Evolutionary conservation across 2,113 vertebrate species (phyloP).

Genomic region (Dipodomys merriami): DNA sequence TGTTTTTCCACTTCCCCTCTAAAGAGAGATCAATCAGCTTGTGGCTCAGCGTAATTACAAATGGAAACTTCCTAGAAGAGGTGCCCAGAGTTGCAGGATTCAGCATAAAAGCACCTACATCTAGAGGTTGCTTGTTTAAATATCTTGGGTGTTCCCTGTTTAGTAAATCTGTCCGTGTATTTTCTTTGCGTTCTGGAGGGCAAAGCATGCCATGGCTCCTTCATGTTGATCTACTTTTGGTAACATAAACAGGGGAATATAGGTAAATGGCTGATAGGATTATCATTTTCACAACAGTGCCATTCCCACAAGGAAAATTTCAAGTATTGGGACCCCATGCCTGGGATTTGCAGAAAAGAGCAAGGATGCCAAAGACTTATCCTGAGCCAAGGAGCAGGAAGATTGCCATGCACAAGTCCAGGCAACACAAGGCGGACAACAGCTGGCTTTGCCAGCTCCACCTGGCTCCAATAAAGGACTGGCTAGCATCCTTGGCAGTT

Average conservation of each 20-base stretch:
- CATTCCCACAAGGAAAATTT: slow-evolving; percentile 41
- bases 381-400: slow-evolving; percentile 52
- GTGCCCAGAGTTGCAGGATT: slow-evolving; percentile 21
- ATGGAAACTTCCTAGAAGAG: slow-evolving; percentile 52
- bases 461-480: slow-evolving; percentile 78
- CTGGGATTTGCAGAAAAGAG: slow-evolving; percentile 55
- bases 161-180: slow-evolving; percentile 18
- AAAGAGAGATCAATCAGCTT: slow-evolving; percentile 63
- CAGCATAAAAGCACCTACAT: neutral
- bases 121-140: neutral
- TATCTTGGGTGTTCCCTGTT: neutral
- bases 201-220: neutral
- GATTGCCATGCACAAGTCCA: slow-evolving; percentile 70
- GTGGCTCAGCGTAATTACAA: slow-evolving; percentile 69
- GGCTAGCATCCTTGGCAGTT: slow-evolving; percentile 76
- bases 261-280: slow-evolving; percentile 34
- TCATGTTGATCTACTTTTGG: slow-evolving; percentile 41
- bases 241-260: slow-evolving; percentile 29
- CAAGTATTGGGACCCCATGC: slow-evolving; percentile 12
- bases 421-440: slow-evolving; percentile 70
- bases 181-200: slow-evolving; percentile 61
- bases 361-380: slow-evolving; percentile 69
- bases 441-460: slow-evolving; percentile 77
- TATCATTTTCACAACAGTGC: slow-evolving; percentile 16
- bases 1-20: slow-evolving; percentile 67